Conservation (phyloP, 2,113 vertebrate genomes). For the Lepidothrix coronata region DNA sequence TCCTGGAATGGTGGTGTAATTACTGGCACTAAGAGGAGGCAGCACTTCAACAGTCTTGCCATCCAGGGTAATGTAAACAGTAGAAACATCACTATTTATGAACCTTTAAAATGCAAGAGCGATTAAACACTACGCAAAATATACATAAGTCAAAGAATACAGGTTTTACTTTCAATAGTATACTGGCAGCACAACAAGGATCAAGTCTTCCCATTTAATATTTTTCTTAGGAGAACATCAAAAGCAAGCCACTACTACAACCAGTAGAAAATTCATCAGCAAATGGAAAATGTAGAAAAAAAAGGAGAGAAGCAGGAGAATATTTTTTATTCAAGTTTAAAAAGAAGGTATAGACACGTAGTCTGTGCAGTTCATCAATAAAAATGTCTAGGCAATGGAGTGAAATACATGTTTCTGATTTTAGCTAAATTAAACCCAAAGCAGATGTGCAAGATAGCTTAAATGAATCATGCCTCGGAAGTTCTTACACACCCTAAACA, state of each 20-base stretch:
- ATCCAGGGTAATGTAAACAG: slow-evolving; percentile 62
- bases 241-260: neutral
- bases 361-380: neutral
- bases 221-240: neutral
- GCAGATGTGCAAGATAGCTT: neutral
- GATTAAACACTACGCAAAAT: neutral
- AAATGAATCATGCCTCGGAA: neutral
- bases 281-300: neutral
- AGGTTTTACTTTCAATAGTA: neutral
- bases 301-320: neutral
- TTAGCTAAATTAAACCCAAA: neutral
- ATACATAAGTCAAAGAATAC: neutral
- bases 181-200: neutral
- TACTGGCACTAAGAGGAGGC: slow-evolving; percentile 24
- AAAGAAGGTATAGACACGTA: neutral
- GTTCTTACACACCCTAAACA: neutral
- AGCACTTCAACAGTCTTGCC: neutral
- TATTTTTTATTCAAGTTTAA: neutral
- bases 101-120: slow-evolving; percentile 78
- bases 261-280: neutral
- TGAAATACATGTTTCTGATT: neutral
- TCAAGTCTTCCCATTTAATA: neutral
- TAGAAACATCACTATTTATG: slow-evolving; percentile 69
- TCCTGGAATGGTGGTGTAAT: slow-evolving; percentile 66
- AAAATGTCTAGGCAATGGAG: neutral